Percentiles rank a stretch among this genome's conserved stretches.
Evolutionary conservation across 2,888 invertebrate species (phyloP).

Genomic region (Campoplex nolae): DNA sequence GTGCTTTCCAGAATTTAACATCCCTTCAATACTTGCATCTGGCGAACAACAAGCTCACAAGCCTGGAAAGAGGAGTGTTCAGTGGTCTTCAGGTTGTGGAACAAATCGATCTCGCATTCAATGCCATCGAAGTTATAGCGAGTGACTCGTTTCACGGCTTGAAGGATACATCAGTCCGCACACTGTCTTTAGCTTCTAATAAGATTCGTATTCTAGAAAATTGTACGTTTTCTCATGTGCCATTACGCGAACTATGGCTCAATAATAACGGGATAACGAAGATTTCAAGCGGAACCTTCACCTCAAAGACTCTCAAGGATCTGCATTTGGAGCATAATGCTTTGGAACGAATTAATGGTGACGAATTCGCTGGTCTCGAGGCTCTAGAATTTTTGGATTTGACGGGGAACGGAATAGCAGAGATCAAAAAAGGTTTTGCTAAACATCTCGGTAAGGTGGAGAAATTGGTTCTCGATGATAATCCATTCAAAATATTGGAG

Average conservation of each 20-base stretch:
- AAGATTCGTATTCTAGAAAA: constrained; percentile 73
- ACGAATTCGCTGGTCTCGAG: not conserved
- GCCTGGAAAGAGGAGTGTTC: constrained; percentile 68
- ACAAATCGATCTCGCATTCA: not conserved
- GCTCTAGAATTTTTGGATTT: not conserved
- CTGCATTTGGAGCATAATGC: not conserved
- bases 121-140: not conserved
- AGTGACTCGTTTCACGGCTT: not conserved
- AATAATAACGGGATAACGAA: constrained; percentile 42
- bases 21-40: constrained; percentile 29
- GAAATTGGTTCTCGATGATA: not conserved
- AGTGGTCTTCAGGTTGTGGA: not conserved
- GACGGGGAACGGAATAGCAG: not conserved
- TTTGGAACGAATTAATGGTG: not conserved
- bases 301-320: not conserved
- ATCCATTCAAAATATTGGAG: not conserved
- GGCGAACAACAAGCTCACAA: constrained; percentile 69
- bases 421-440: not conserved
- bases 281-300: constrained; percentile 37
- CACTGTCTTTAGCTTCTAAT: constrained; percentile 83
- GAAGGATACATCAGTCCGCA: too few species aligned
- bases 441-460: not conserved
- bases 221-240: too few species aligned
- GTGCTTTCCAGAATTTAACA: constrained; percentile 67
- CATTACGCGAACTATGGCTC: not conserved